A percentile compares a stretch with the other conserved stretches of the same genome.
Conservation (phyloP, 2,888 invertebrate species). For the Cosmia trapezina region DNA sequence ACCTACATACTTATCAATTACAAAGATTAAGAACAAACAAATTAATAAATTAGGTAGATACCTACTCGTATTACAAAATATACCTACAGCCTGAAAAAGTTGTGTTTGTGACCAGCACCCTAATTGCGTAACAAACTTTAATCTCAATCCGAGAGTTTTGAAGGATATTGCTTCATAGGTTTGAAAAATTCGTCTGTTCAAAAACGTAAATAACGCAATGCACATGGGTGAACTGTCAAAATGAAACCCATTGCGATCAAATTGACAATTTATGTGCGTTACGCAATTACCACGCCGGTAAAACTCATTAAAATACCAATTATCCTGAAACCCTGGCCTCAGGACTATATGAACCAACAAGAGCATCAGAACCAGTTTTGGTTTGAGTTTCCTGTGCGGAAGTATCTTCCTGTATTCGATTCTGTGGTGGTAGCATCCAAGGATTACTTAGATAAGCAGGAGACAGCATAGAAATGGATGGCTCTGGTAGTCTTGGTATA, state of each 20-base stretch:
- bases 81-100: neutral
- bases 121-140: neutral
- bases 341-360: neutral
- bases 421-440: slow-evolving; percentile 50
- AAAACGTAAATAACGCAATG: too few relatives aligned
- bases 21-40: neutral
- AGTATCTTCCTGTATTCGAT: slow-evolving; percentile 58
- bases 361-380: slow-evolving; percentile 11
- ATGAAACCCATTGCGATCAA: too few relatives aligned
- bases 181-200: too few relatives aligned
- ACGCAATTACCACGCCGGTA: too few relatives aligned
- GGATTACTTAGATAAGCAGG: slow-evolving; percentile 72
- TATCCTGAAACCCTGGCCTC: slow-evolving; percentile 2
- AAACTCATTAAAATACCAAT: neutral
- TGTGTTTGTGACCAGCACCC: neutral
- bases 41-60: neutral
- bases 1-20: too few relatives aligned
- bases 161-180: neutral
- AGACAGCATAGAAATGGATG: slow-evolving; percentile 81
- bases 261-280: too few relatives aligned
- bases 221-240: too few relatives aligned
- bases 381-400: slow-evolving; percentile 22
- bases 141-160: neutral
- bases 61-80: neutral
- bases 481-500: slow-evolving; percentile 79